Evolutionary conservation across 2,888 invertebrate species (phyloP), one percentile per base, ranked within the genome.

Genomic region (Caenorhabditis becei): DNA sequence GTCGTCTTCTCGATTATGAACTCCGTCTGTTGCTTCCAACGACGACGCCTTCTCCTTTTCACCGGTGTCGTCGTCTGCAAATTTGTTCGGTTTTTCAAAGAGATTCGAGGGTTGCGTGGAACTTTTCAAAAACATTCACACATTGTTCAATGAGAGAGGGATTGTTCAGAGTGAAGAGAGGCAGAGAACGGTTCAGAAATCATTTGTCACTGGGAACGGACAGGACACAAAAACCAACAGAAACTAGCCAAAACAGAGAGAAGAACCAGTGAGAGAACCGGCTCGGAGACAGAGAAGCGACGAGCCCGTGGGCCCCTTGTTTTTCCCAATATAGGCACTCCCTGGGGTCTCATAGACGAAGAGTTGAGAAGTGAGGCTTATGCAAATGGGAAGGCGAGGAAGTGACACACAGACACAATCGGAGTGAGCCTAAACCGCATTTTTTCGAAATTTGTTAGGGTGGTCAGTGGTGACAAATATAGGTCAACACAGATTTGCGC

Each of bases 381-480:
- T 74, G 65, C 49, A 74, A 74, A 65, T 74, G 54, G 49, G 24
- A 23, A 58, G 41, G 28, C 28, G 49, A 23, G 54, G 56, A 44
- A 35, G 65, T 74, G 74, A 74, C 72, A 72, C 63, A 72, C n/a
- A n/a, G n/a, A n/a, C n/a, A n/a, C n/a, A n/a, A n/a, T n/a, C n/a
- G n/a, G n/a, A n/a, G n/a, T n/a, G n/a, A n/a, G n/a, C n/a, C n/a
- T n/a, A n/a, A n/a, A n/a, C n/a, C n/a, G n/a, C n/a, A n/a, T n/a
- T n/a, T n/a, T n/a, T n/a, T n/a, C n/a, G n/a, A n/a, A n/a, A n/a
- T n/a, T n/a, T n/a, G n/a, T n/a, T n/a, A n/a, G n/a, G n/a, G n/a
- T n/a, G n/a, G n/a, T n/a, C n/a, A n/a, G n/a, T n/a, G n/a, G n/a
- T 72, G 63, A 63, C 74, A 74, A 74, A 74, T 65, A 74, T 59